These are phyloP conservation scores for Aleiodes leptofemur DNA, from an alignment of 2,888 invertebrate genomes.

Conservation along the genomic window DNA sequence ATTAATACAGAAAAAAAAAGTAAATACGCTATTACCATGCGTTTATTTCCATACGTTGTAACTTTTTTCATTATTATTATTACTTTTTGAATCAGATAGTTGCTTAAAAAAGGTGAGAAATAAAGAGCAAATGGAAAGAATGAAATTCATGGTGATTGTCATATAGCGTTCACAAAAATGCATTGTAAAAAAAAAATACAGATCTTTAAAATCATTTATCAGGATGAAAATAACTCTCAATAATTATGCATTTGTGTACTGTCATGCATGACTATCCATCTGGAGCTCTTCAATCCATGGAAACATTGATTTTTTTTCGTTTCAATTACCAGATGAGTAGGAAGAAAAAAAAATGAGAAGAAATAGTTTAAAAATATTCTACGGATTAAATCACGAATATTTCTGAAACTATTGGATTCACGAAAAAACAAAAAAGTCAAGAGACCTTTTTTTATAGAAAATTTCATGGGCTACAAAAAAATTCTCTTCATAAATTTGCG, in stretches of 20 bases:
- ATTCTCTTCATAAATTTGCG: background rate
- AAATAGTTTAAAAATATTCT: too few species aligned
- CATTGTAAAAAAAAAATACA: conserved; percentile 26
- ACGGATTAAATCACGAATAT: too few species aligned
- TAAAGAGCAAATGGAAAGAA: conserved; percentile 62
- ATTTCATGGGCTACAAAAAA: background rate
- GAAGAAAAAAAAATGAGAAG: too few species aligned
- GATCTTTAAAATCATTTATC: conserved; percentile 14
- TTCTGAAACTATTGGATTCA: too few species aligned
- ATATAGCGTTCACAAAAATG: conserved; percentile 1
- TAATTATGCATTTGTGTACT: background rate
- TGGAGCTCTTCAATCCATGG: background rate
- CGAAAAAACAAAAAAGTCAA: too few species aligned
- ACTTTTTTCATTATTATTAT: conserved; percentile 70
- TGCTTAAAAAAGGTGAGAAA: conserved; percentile 58
- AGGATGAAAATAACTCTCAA: too few species aligned
- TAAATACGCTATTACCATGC: conserved; percentile 41
- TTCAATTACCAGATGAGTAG: too few species aligned
- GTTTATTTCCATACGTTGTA: conserved; percentile 71
- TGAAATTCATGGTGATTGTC: conserved; percentile 49
- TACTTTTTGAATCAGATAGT: conserved; percentile 64
- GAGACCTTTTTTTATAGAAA: background rate
- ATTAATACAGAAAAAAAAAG: background rate
- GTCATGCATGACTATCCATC: background rate
- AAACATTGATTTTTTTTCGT: too few species aligned